Conservation (phyloP, 2,797 vertebrate species). For the Hydrolagus colliei region DNA sequence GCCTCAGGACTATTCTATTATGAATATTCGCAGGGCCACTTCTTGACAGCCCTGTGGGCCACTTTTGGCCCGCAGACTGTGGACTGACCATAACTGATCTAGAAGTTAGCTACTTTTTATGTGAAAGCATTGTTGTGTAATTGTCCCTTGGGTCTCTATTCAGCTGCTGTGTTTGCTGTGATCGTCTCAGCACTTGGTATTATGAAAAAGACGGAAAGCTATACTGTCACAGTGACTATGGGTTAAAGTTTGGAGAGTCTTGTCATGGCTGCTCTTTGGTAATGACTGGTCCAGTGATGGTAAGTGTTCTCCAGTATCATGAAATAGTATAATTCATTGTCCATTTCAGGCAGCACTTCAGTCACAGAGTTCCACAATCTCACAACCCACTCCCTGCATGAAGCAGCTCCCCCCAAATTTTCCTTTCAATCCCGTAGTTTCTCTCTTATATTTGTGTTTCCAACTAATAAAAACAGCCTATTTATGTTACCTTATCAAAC, state of each 20-base stretch:
- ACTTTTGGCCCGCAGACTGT: no score
- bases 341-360: no score
- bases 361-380: no score
- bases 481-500: constrained; percentile 38
- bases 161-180: constrained; percentile 87
- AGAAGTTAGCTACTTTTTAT: not conserved
- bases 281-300: constrained; percentile 94
- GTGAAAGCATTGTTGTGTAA: no score
- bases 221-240: constrained; percentile 88
- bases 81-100: no score
- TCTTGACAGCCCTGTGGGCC: constrained; percentile 29
- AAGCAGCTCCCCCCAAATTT: no score
- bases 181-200: constrained; percentile 91
- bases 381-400: no score
- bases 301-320: constrained; percentile 46
- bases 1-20: constrained; percentile 44
- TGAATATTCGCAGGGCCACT: constrained; percentile 39
- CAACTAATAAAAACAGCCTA: constrained; percentile 41
- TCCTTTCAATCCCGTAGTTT: no score
- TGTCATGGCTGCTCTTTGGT: constrained; percentile 90
- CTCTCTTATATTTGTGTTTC: constrained; percentile 37
- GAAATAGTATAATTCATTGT: not conserved
- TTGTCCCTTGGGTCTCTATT: constrained; percentile 19
- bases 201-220: constrained; percentile 84
- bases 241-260: constrained; percentile 85